Percentiles rank a stretch among this genome's conserved stretches.
Evolutionary conservation across 1,140 invertebrate genomes (phyloP).

Genomic region (Spodoptera frugiperda): DNA sequence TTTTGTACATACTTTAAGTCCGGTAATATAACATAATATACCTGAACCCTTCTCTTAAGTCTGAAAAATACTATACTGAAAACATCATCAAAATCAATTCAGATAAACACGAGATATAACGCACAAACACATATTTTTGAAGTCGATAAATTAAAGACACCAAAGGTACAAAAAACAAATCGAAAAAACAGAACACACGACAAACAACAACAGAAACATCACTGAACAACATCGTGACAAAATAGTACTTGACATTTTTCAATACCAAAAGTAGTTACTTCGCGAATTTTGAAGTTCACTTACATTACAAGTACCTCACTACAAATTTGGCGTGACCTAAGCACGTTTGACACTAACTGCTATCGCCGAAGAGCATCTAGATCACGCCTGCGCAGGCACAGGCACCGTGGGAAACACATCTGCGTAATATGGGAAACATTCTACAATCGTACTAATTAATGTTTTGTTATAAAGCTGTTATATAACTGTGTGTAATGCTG

Average conservation of each 20-base stretch:
- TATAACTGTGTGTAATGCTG: not conserved
- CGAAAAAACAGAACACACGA: no score
- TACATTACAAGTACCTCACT: not conserved
- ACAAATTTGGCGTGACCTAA: conserved; percentile 50
- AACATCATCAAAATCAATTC: no score
- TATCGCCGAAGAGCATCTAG: conserved; percentile 68
- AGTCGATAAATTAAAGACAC: no score
- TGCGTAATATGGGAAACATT: conserved; percentile 25
- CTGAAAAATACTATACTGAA: no score
- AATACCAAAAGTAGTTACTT: not conserved
- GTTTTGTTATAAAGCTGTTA: conserved; percentile 12
- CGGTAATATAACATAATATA: no score
- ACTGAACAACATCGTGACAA: not conserved
- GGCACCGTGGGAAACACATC: conserved; percentile 42
- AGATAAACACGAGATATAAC: no score
- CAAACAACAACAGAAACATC: not conserved
- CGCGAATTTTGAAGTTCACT: conserved; percentile 24
- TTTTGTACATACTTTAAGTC: no score
- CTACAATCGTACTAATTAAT: conserved; percentile 30
- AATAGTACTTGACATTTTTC: conserved; percentile 23
- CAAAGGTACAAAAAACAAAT: no score
- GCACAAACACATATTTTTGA: no score
- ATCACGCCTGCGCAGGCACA: conserved; percentile 60
- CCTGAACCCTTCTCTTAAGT: no score
- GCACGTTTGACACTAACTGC: conserved; percentile 46